Evolutionary conservation across 2,113 vertebrate genomes (phyloP), one percentile per base, ranked within the genome.

Genomic region (Halichoerus grypus): DNA sequence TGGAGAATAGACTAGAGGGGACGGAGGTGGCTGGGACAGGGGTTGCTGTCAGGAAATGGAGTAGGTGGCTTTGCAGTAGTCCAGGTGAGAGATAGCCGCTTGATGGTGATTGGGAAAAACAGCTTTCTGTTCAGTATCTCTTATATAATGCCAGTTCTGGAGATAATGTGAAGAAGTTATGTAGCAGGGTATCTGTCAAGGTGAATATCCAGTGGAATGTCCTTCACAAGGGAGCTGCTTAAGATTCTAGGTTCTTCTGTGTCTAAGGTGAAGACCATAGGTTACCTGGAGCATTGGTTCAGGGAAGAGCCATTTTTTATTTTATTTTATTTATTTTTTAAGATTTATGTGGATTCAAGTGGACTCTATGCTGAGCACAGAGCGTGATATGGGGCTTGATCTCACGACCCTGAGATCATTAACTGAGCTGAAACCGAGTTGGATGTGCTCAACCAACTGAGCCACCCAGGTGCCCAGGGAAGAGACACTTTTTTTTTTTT

Each of bases 171-270:
- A n/a, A 65, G 74, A 81, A 42, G 8, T 7, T 69, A 77, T 39
- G 39, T 69, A 39, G 31, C n/a, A 74, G 55, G 24, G 1, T 71
- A 36, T 88, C 53, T 87, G n/a, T 94, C 77, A 92, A 39, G 46
- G 71, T 3, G n/a, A 82, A 72, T 84, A 72, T 36, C 33, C 46
- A 61, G 55, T 69, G 49, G 28, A 82, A 57, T 82, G 9, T 69
- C 51, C 13, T 92, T 95, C 61, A 71, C 65, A 72, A 77, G 65
- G n/a, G 80, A 93, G 22, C 26, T 89, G 16, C 10, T 89, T 86
- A 91, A 86, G 88, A 95, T 72, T 89, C 51, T 53, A 80, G 31
- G 8, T 46, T 95, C 31, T 93, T 90, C 18, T 49, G 19, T 80
- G 21, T 88, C 59, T 88, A 59, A 94, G 16, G 59, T 84, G 36